Evolutionary conservation across 2,113 vertebrate genomes (phyloP), one percentile per base, ranked within the genome.

Genomic region (Hydrolagus affinis): DNA sequence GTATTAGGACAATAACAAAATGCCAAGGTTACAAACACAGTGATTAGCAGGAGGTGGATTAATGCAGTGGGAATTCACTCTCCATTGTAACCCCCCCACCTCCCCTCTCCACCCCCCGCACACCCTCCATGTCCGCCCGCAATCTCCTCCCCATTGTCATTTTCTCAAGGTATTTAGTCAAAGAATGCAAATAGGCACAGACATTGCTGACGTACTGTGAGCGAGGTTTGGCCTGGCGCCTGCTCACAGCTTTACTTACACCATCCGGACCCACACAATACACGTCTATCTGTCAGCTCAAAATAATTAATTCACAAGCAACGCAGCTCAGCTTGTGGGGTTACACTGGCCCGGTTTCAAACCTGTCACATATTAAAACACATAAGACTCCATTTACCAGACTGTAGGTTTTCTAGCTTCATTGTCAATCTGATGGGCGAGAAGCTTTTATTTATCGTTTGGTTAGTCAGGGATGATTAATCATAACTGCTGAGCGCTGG

Each of bases 301-400:
- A 83, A 83, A 83, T 83, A 83, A 83, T 83, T 83, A 83, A 83
- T 83, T 83, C 78, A 83, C 64, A 83, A 83, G 78, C 78, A 83
- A 30, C 28, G 62, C 66, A 60, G 78, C 32, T 83, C 64, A 66
- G 32, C 78, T 83, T 83, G 78, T 66, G 21, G 66, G 78, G 78
- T 62, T 83, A 64, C 66, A 60, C 66, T 83, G 78, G 78, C 78
- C 32, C 25, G 23, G 32, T 83, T 83, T 83, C 78, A 83, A 83
- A 83, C 64, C 78, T 83, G 66, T 83, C 78, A 83, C 78, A 83
- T 83, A 83, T 83, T 83, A 83, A 83, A 83, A 60, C 23, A 66
- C 78, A 83, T 83, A 83, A 83, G 64, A 83, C 78, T 83, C 78
- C 62, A 83, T 83, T 83, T 83, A 83, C 78, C 62, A 83, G 64